Percentiles rank a stretch among this genome's conserved stretches.
phyloP scores from a whole-genome alignment of 2,888 invertebrate genomes.

The Hetaerina titia region DNA sequence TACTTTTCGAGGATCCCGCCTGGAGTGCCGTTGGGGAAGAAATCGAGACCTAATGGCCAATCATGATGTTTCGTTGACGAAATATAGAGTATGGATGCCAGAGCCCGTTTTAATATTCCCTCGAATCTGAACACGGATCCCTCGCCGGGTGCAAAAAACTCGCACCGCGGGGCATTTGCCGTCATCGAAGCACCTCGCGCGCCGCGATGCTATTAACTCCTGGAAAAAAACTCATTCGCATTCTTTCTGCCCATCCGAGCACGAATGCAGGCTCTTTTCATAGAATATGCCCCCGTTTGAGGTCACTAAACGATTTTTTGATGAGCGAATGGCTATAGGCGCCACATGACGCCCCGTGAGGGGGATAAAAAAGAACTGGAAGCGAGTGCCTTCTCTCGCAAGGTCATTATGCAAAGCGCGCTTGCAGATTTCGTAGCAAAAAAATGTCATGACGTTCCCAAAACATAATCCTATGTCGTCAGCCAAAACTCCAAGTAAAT shows the following conservation, averaged over 20 bases:
- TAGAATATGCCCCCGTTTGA: constrained; percentile 7
- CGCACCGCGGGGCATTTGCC: neutral
- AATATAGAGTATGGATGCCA: neutral
- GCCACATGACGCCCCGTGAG: neutral
- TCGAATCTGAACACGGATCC: neutral
- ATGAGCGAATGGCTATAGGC: neutral
- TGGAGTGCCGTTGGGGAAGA: neutral
- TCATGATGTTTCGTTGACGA: neutral
- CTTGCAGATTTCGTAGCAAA: neutral
- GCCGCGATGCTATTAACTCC: constrained; percentile 7
- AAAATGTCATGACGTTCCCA: neutral
- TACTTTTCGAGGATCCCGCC: too few species aligned
- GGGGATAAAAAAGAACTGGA: neutral
- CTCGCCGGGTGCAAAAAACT: neutral
- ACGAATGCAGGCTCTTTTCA: neutral
- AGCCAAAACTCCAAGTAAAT: neutral
- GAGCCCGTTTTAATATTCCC: neutral
- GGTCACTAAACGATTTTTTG: constrained; percentile 39
- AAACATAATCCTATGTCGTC: neutral
- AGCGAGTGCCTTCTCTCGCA: neutral
- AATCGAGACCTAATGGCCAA: neutral
- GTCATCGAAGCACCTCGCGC: neutral
- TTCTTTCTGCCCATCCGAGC: neutral
- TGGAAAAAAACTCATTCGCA: neutral
- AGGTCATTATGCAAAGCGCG: neutral